Conservation (phyloP, 2,113 vertebrate genomes). For the Petrocephalus microphthalmus region DNA sequence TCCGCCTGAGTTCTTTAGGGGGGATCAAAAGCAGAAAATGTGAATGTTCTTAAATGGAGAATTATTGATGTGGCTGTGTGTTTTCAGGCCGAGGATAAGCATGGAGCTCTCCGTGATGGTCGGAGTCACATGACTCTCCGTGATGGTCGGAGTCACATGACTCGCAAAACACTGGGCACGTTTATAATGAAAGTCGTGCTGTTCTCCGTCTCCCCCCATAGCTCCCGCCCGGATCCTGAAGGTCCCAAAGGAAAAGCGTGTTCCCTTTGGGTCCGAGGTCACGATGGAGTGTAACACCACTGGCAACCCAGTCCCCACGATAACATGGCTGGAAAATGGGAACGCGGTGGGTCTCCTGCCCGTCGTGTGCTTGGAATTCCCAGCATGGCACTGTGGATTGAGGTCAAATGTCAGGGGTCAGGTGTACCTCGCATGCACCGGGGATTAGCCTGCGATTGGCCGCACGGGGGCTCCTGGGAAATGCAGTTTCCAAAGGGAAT, state of each 20-base stretch:
- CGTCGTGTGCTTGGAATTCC: neutral
- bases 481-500: neutral
- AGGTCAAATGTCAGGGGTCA: constrained; percentile 29
- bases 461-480: neutral
- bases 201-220: constrained; percentile 45
- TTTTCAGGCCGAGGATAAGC: neutral
- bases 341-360: constrained; percentile 73
- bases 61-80: neutral
- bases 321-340: constrained; percentile 94
- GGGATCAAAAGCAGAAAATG: neutral
- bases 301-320: constrained; percentile 81
- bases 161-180: neutral
- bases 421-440: constrained; percentile 32
- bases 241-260: constrained; percentile 82
- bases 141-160: neutral
- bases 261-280: constrained; percentile 82
- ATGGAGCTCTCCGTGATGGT: too few relatives aligned
- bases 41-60: neutral
- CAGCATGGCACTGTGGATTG: constrained; percentile 20
- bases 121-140: too few relatives aligned
- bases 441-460: neutral
- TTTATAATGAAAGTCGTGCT: neutral
- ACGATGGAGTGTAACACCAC: constrained; percentile 76
- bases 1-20: neutral
- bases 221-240: constrained; percentile 88